These are phyloP conservation scores for Catostomus latipinnis DNA, from an alignment of 2,797 vertebrate species.

Conservation along the genomic window DNA sequence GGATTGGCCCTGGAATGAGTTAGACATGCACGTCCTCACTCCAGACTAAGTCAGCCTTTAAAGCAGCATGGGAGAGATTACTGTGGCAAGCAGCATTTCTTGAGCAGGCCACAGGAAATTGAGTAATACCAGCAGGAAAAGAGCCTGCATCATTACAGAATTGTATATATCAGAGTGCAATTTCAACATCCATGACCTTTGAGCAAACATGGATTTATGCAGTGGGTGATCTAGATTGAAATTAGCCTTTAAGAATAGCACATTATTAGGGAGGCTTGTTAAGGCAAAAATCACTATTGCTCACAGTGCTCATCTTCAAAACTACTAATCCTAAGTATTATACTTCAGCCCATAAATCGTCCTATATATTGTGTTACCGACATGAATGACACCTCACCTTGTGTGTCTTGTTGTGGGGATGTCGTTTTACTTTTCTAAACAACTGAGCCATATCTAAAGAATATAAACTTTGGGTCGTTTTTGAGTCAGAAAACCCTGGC, in stretches of 20 bases:
- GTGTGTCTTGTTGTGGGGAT: too few species aligned
- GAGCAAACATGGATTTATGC: neutral
- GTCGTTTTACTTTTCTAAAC: too few species aligned
- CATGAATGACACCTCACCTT: too few species aligned
- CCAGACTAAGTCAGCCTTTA: conserved; percentile 32
- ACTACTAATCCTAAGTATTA: too few species aligned
- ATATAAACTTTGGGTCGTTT: too few species aligned
- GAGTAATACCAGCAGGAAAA: conserved; percentile 43
- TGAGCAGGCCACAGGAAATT: conserved; percentile 47
- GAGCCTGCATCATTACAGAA: conserved; percentile 16
- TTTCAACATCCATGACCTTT: conserved; percentile 16
- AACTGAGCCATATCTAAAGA: too few species aligned
- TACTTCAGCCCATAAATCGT: too few species aligned
- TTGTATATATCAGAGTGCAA: neutral
- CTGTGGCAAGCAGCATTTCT: conserved; percentile 31
- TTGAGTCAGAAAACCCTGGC: too few species aligned
- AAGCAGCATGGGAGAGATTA: conserved; percentile 49
- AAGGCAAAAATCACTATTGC: too few species aligned
- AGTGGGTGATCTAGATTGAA: neutral
- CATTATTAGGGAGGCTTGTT: too few species aligned
- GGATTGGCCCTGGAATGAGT: conserved; percentile 48
- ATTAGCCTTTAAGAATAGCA: neutral
- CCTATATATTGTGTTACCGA: too few species aligned
- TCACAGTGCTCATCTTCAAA: too few species aligned
- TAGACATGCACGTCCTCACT: conserved; percentile 21